Evolutionary conservation across 2,888 invertebrate genomes (phyloP), one percentile per base, ranked within the genome.

Genomic region (Artemia sinica): DNA sequence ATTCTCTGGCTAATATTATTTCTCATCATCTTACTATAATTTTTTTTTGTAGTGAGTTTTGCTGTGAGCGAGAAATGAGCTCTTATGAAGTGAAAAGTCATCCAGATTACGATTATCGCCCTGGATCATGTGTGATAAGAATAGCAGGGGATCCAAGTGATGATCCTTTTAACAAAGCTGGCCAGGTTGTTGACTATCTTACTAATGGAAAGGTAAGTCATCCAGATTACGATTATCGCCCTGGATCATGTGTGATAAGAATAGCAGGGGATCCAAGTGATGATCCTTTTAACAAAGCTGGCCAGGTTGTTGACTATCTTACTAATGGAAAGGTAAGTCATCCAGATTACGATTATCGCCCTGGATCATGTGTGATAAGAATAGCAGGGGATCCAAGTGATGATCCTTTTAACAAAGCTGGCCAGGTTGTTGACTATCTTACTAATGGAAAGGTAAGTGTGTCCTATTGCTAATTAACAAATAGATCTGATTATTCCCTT

Each of bases 21-120:
- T 41, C 41, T 41, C 41, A 41, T 41, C 41, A 41, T 41, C 41
- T 41, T 41, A 41, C 5, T 41, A 41, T 41, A 41, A 41, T 41
- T 41, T 41, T 41, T 41, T 58, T n/a, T 58, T 18, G 10, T 9
- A 58, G 63, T 28, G 28, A 18, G 8, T 58, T 58, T 58, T 58
- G 63, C 10, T n/a, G 28, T 10, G 84, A 86, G 75, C 85, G 85
- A 68, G 93, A 94, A 80, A 86, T 91, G 75, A 92, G 92, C 78
- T 95, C 95, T 7, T 96, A 95, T 78, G 95, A 96, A 78, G 80
- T 95, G 68, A 91, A 91, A 76, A 94, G 94, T 79, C 95, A 95
- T 79, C 88, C 91, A 0, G 92, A 92, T 77, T 94, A 91, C 80
- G 89, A 89, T 76, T 95, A 91, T 79, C 84, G 93, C 73, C 92